Base-by-base conservation (phyloP, 2,888 invertebrate species). In the Alsophila aescularia region DNA sequence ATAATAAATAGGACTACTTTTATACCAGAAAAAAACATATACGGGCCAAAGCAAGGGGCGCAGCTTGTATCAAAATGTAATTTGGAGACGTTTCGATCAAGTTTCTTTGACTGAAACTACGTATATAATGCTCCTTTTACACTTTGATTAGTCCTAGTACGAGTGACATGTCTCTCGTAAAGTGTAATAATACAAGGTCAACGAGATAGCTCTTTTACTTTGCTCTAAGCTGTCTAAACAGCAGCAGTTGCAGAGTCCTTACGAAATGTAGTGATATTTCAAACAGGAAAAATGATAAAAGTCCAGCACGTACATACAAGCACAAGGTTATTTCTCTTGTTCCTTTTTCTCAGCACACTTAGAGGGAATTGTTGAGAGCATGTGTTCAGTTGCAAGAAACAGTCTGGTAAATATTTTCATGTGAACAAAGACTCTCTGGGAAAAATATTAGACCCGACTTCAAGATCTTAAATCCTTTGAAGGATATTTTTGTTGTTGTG, bases 311-410 rank as follows among this genome's bases (percentile, higher is more conserved):
- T 49, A 42, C n/a, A n/a, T 14, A 21, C 39, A 40, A 48, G 13
- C 32, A 35, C 35, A 14, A 29, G 35, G 29, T 42, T 42, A 39
- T 56, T 57, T 57, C 21, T 57, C 52, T 52, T 44, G 48, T 47
- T 35, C 41, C 50, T 44, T 54, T 54, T 44, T 43, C 51, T 54
- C 29, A 13, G 41, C 40, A 53, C 53, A 52, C 44, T 65, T 60
- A 51, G 31, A 54, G 42, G 32, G 40, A 58, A 63, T 60, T 64
- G 55, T 55, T 66, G 42, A 62, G 50, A 67, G 60, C 64, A 63
- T 71, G 60, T 53, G 44, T 41, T 43, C 53, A 50, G 37, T 29
- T 52, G 58, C 44, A 58, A 47, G 48, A 58, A 50, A 54, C 45
- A 50, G 52, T 57, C 49, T 51, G 42, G 54, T 53, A 60, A 62